Conservation (phyloP, 2,888 invertebrate species). For the Alsophila aescularia region DNA sequence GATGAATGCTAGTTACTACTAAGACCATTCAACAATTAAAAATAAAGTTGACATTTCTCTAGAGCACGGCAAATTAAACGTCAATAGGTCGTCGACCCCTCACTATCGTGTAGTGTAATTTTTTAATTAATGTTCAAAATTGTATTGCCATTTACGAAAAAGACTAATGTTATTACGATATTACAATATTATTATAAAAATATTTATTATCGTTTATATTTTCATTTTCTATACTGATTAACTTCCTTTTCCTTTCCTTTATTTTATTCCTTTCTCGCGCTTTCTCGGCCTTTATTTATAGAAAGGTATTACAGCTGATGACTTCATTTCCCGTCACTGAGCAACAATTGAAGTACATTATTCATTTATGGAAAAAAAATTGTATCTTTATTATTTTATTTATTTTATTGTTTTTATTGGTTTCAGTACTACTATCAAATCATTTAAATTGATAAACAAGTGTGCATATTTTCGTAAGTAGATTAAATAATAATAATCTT, state of each 20-base stretch:
- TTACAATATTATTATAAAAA: conserved; percentile 61
- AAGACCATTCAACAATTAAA: conserved; percentile 13
- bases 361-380: too few species aligned
- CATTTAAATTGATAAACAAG: too few species aligned
- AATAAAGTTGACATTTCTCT: conserved; percentile 23
- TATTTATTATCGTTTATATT: conserved; percentile 47
- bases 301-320: too few species aligned
- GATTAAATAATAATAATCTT: too few species aligned
- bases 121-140: conserved; percentile 78
- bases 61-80: conserved; percentile 32
- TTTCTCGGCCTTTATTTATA: too few species aligned
- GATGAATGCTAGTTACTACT: conserved; percentile 11
- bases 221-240: conserved; percentile 34
- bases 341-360: too few species aligned
- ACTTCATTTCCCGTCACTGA: too few species aligned
- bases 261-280: conserved; percentile 32
- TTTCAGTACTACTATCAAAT: too few species aligned
- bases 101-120: conserved; percentile 50
- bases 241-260: conserved; percentile 24
- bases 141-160: conserved; percentile 80
- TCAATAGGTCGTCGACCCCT: conserved; percentile 37
- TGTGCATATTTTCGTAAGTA: too few species aligned
- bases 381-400: too few species aligned
- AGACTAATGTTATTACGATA: conserved; percentile 72
- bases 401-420: too few species aligned